A percentile compares a stretch with the other conserved stretches of the same genome.
Evolutionary conservation across 1,140 invertebrate genomes (phyloP).

Genomic region (Drosophila arizonae): DNA sequence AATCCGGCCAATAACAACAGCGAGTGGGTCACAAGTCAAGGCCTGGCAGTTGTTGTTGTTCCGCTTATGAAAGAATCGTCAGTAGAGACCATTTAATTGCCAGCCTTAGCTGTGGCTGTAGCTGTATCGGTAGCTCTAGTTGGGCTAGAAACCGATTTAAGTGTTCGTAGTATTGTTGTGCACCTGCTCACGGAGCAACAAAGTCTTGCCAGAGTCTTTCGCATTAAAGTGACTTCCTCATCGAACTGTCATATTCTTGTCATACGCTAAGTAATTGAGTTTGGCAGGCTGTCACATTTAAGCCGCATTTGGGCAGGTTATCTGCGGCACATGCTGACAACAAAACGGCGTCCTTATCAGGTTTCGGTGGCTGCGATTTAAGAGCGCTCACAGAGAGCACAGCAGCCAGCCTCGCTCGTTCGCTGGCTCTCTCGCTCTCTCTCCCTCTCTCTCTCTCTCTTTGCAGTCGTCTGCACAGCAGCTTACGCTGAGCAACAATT

Average conservation of each 20-base stretch:
- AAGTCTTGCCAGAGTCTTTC: too few species aligned
- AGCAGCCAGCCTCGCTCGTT: background rate
- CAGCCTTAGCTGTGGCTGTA: background rate
- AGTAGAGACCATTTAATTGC: background rate
- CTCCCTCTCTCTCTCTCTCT: slow-evolving; percentile 1
- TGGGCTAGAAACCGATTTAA: background rate
- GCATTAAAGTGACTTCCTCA: too few species aligned
- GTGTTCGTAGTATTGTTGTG: too few species aligned
- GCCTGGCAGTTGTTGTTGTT: background rate
- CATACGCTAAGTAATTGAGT: background rate
- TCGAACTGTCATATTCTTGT: background rate
- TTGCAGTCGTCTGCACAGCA: slow-evolving; percentile 32
- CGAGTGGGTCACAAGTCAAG: background rate
- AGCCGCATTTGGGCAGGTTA: background rate
- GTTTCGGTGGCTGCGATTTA: background rate
- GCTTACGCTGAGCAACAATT: slow-evolving; percentile 57
- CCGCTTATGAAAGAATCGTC: background rate
- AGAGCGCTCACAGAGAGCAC: slow-evolving; percentile 1
- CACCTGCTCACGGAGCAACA: too few species aligned
- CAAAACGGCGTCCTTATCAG: slow-evolving; percentile 2
- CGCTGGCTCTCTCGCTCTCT: slow-evolving; percentile 10
- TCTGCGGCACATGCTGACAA: background rate
- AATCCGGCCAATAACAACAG: slow-evolving; percentile 8
- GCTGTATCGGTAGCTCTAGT: too few species aligned
- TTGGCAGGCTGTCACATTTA: background rate